These are phyloP conservation scores for Tinea trinotella DNA, from an alignment of 2,888 invertebrate genomes.

Conservation along the genomic window DNA sequence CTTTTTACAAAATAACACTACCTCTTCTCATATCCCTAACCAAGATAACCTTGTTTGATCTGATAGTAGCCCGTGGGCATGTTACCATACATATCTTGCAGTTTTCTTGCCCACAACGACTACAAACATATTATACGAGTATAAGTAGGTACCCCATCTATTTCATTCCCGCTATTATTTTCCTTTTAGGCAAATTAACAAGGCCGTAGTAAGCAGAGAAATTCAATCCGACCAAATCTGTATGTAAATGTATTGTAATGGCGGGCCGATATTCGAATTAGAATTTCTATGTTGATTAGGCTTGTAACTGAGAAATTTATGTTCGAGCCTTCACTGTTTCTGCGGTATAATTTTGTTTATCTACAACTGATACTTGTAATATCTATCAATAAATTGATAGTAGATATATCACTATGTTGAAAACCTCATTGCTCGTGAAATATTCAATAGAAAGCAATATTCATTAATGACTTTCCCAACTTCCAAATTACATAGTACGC, in stretches of 20 bases:
- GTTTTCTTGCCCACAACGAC: slow-evolving; percentile 7
- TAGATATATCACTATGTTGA: no score
- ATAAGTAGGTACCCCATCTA: slow-evolving; percentile 4
- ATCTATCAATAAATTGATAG: slow-evolving; percentile 24
- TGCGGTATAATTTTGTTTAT: slow-evolving; percentile 52
- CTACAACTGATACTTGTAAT: slow-evolving; percentile 1
- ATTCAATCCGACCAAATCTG: slow-evolving; percentile 63
- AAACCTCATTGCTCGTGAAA: no score
- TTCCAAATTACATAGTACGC: slow-evolving; percentile 5
- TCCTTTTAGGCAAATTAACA: slow-evolving; percentile 68
- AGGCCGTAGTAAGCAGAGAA: slow-evolving; percentile 47
- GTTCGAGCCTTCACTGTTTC: slow-evolving; percentile 34
- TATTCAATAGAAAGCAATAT: background rate
- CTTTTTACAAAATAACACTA: slow-evolving; percentile 10
- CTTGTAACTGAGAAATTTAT: slow-evolving; percentile 46
- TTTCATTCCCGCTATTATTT: slow-evolving; percentile 50
- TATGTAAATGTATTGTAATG: slow-evolving; percentile 68
- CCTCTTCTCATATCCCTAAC: background rate
- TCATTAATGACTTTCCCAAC: slow-evolving; percentile 11
- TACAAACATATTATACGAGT: background rate
- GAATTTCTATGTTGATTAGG: slow-evolving; percentile 57
- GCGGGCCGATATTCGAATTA: slow-evolving; percentile 57
- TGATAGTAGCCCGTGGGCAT: slow-evolving; percentile 7
- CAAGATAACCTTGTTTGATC: slow-evolving; percentile 7
- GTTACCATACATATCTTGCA: slow-evolving; percentile 1